Evolutionary conservation across 1,140 invertebrate genomes (phyloP).

Genomic region (Drosophila aff.): DNA sequence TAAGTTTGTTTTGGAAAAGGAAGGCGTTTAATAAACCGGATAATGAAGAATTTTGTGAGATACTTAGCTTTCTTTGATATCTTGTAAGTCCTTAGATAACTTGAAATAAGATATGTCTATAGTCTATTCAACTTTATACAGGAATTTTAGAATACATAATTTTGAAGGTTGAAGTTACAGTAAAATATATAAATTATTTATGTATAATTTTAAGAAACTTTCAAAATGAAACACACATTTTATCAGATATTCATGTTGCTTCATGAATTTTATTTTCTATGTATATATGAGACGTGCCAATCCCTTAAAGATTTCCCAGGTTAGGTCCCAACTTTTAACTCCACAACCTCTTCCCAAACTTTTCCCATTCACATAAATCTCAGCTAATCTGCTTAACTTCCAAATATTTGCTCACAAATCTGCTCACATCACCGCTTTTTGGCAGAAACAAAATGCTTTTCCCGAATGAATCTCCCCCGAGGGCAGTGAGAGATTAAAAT

Average conservation of each 20-base stretch:
- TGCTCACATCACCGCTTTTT: conserved; percentile 32
- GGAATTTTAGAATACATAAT: too few relatives aligned
- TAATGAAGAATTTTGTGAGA: neutral
- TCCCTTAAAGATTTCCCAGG: neutral
- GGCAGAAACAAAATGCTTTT: conserved; percentile 32
- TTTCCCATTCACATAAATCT: conserved; percentile 21
- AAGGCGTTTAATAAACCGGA: neutral
- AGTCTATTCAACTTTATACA: too few relatives aligned
- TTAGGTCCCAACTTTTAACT: neutral
- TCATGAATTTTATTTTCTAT: neutral
- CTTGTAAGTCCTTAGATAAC: neutral
- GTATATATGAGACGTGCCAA: neutral
- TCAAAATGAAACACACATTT: neutral
- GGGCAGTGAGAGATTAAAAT: conserved; percentile 67
- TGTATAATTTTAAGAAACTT: neutral
- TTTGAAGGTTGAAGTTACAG: too few relatives aligned
- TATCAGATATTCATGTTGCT: neutral
- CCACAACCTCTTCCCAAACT: neutral
- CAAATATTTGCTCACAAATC: conserved; percentile 55
- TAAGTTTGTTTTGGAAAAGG: neutral
- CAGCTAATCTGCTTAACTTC: conserved; percentile 12
- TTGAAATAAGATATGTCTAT: neutral
- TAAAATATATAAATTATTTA: neutral
- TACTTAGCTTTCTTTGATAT: conserved; percentile 4
- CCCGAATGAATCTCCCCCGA: conserved; percentile 19